phyloP scores from a whole-genome alignment of 37 sponge, comb jelly and placozoan genomes.

The Hexactinellida sp. region DNA sequence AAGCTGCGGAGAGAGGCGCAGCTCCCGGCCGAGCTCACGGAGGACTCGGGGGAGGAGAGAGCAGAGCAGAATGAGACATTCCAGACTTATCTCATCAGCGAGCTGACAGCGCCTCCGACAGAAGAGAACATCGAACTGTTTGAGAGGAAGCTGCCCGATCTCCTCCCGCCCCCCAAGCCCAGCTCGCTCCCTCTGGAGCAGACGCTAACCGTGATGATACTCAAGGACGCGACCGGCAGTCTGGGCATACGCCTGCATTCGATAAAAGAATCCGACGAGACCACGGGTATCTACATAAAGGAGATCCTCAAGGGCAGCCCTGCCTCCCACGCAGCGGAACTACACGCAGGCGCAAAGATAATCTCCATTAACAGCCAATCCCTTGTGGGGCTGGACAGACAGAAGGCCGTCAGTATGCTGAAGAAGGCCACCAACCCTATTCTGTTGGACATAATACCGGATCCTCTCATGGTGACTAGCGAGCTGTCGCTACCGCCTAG shows the following conservation, averaged over 20 bases:
- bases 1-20: neutral
- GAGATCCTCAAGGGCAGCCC: slow-evolving; percentile 9
- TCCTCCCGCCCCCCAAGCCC: neutral
- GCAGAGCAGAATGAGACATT: too few species aligned
- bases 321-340: neutral
- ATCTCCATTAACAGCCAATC: neutral
- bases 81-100: too few species aligned
- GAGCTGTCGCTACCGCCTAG: neutral
- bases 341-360: neutral
- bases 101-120: too few species aligned
- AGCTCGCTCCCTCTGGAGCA: neutral
- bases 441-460: neutral
- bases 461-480: slow-evolving; percentile 8
- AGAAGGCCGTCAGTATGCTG: neutral
- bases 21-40: neutral
- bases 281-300: neutral
- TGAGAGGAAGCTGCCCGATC: neutral
- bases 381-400: neutral
- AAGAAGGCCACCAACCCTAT: neutral
- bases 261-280: neutral
- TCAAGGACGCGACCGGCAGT: neutral
- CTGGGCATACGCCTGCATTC: slow-evolving; percentile 11
- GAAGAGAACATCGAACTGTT: neutral
- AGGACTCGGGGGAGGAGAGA: neutral
- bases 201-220: neutral